These are phyloP conservation scores for Ceratina japonica DNA, from an alignment of 1,140 invertebrate genomes.

Conservation along the genomic window DNA sequence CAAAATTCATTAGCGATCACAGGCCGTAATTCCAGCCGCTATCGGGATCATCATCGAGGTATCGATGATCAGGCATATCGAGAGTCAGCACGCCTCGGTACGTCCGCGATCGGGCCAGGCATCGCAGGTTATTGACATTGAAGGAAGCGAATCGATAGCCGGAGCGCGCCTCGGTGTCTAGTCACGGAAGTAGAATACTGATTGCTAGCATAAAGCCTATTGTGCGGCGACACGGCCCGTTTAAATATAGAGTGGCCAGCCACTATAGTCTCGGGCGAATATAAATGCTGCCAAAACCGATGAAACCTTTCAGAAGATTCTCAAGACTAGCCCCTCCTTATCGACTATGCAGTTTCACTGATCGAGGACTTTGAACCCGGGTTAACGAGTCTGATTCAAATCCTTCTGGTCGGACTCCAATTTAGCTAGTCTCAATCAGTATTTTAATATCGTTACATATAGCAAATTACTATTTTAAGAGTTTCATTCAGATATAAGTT, in stretches of 20 bases:
- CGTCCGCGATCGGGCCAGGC: slow-evolving; percentile 20
- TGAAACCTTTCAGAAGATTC: not conserved
- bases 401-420: no score
- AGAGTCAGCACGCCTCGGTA: not conserved
- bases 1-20: not conserved
- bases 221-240: slow-evolving; percentile 25
- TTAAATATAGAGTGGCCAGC: slow-evolving; percentile 54
- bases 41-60: not conserved
- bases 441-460: no score
- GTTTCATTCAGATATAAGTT: no score
- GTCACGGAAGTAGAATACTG: slow-evolving; percentile 54
- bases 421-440: no score
- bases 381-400: no score
- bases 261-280: not conserved
- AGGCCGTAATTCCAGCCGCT: not conserved
- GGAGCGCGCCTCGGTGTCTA: slow-evolving; percentile 41
- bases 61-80: slow-evolving; percentile 3
- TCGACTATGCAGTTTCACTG: no score
- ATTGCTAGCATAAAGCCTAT: slow-evolving; percentile 58
- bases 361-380: no score
- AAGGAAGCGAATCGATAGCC: slow-evolving; percentile 51
- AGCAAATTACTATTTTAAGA: no score
- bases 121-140: slow-evolving; percentile 53
- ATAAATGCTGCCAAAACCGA: not conserved
- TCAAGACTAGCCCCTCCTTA: not conserved